A percentile compares a stretch with the other conserved stretches of the same genome.
phyloP scores from a whole-genome alignment of 2,888 invertebrate genomes.

The Leptopterna dolabrata region DNA sequence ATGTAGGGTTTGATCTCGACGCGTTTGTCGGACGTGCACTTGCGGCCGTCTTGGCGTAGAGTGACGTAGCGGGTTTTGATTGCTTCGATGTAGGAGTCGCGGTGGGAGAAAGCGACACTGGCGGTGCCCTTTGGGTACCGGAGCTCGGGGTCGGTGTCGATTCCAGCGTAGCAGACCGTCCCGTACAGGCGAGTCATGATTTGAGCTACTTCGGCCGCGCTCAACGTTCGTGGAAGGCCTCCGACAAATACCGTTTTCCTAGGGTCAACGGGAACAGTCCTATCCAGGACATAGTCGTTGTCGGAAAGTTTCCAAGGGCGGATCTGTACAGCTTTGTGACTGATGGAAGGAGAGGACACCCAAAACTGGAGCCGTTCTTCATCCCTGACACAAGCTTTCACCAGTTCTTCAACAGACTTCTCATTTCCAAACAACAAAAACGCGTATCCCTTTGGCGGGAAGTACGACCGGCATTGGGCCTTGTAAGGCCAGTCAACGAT shows the following conservation, averaged over 20 bases:
- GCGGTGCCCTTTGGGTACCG: constrained; percentile 99
- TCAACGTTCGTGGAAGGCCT: constrained; percentile 97
- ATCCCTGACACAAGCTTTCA: constrained; percentile 97
- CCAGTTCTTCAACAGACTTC: constrained; percentile 94
- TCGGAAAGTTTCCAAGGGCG: constrained; percentile 96
- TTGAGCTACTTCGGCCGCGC: constrained; percentile 96
- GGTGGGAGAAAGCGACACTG: constrained; percentile 97
- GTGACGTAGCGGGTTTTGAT: constrained; percentile 98
- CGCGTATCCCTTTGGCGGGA: constrained; percentile 97
- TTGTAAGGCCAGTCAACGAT: constrained; percentile 99
- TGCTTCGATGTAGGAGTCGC: constrained; percentile 98
- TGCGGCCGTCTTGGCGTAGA: constrained; percentile 91
- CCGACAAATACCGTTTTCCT: constrained; percentile 99
- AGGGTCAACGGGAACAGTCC: constrained; percentile 97
- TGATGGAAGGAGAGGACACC: constrained; percentile 98
- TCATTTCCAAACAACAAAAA: constrained; percentile 96
- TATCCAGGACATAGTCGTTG: constrained; percentile 97
- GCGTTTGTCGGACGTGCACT: constrained; percentile 84
- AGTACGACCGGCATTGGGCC: constrained; percentile 98
- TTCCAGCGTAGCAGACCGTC: constrained; percentile 98
- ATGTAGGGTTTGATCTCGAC: constrained; percentile 93
- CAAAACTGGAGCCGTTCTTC: constrained; percentile 97
- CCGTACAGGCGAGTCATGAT: constrained; percentile 99
- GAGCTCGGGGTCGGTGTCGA: constrained; percentile 98
- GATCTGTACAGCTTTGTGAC: constrained; percentile 95